phyloP scores from a whole-genome alignment of 2,888 invertebrate genomes.

The Melinaea menophilus region DNA sequence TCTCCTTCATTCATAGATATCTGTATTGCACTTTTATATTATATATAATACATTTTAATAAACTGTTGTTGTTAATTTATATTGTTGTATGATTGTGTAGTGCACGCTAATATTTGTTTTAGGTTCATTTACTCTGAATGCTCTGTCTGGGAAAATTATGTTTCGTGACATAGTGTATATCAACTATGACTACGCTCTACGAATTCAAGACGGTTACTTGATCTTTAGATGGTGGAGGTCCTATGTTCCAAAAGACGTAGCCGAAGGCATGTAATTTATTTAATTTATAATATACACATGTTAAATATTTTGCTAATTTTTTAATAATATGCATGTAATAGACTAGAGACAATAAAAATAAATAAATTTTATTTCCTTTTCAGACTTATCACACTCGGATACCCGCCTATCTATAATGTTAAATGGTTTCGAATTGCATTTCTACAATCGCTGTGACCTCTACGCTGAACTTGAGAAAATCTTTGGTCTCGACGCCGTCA shows the following conservation, averaged over 20 bases:
- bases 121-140: conserved; percentile 97
- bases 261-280: conserved; percentile 83
- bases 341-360: no score
- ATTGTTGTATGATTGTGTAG: conserved; percentile 9
- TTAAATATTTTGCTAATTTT: no score
- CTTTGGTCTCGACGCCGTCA: conserved; percentile 89
- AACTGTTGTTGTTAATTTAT: background rate
- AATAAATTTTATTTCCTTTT: conserved; percentile 36
- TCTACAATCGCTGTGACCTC: conserved; percentile 93
- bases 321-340: no score
- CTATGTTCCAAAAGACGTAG: conserved; percentile 95
- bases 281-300: no score
- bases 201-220: conserved; percentile 97
- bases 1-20: no score
- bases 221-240: conserved; percentile 99
- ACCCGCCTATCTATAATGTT: conserved; percentile 93
- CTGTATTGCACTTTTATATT: no score
- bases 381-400: conserved; percentile 97
- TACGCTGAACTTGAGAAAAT: conserved; percentile 92
- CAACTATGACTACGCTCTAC: conserved; percentile 93
- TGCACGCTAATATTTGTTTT: conserved; percentile 40
- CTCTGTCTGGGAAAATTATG: conserved; percentile 99
- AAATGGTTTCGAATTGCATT: conserved; percentile 96
- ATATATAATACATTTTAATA: no score
- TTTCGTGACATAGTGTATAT: conserved; percentile 96